Evolutionary conservation across 1,140 invertebrate species (phyloP), one percentile per base, ranked within the genome.

Genomic region (Drosophila quadrilineata): DNA sequence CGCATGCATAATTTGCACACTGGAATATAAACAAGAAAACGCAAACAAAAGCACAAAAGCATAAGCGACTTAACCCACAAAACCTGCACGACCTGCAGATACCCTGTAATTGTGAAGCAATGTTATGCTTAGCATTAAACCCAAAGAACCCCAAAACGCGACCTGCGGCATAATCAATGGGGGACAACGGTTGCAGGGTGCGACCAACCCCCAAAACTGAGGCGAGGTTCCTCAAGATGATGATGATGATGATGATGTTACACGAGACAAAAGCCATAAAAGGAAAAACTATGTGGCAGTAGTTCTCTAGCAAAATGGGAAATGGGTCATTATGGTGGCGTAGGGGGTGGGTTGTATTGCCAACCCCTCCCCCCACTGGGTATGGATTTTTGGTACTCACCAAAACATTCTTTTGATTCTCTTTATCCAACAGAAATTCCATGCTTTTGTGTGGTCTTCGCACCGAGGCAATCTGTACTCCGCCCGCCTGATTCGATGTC

Each of bases 401-500:
- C 94, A 95, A 92, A 62, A 93, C 92, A 68, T 93, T 93, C 73
- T 93, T 93, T 84, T 95, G 92, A 91, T 96, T 97, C 82, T 96
- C 95, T 90, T 96, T 96, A 90, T 97, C 95, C 84, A 97, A 93
- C 77, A 97, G 93, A 91, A 96, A 97, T 92, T 97, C 96, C 96
- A 97, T 97, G 91, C 95, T 96, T 91, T 96, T 96, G 91, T 95
- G 94, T 57, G 95, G 93, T 68, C 95, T 90, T 57, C 90, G 89
- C 69, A 92, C 65, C 31, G 82, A 82, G 22, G 75, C 71, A 43
- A 76, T 80, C 63, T 84, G 75, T 3, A 58, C 60, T 26, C 45
- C 59, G 19, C 46, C 59, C 21, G 63, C 49, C 16, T 60, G 74
- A 31, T 36, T 48, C 12, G 73, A 60, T 29, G 46, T 54, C 41